phyloP scores from a whole-genome alignment of 2,797 vertebrate genomes.

The Lithobates pipiens region DNA sequence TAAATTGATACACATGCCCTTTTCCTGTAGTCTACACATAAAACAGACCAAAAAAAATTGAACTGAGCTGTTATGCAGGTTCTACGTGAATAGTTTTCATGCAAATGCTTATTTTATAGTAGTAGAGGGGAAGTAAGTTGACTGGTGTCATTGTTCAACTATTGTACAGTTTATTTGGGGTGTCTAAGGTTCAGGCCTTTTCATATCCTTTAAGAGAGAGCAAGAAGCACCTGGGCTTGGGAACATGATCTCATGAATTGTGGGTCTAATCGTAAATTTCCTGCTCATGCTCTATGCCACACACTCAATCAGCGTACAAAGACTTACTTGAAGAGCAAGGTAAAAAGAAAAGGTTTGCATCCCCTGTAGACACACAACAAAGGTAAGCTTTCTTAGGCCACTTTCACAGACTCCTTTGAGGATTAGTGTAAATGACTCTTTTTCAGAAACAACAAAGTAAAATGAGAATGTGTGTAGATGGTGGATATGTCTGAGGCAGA shows the following conservation, averaged over 20 bases:
- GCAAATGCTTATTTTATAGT: not conserved
- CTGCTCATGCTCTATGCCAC: constrained; percentile 32
- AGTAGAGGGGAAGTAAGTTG: not conserved
- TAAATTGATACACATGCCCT: no score
- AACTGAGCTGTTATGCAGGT: not conserved
- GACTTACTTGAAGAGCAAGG: constrained; percentile 44
- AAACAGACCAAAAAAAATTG: not conserved
- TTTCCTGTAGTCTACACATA: not conserved
- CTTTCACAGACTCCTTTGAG: constrained; percentile 49
- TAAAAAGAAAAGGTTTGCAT: constrained; percentile 45
- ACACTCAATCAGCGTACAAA: constrained; percentile 36
- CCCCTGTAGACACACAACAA: constrained; percentile 41
- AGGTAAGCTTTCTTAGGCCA: constrained; percentile 43
- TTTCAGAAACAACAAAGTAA: constrained; percentile 39
- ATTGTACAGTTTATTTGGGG: constrained; percentile 27
- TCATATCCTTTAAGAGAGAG: constrained; percentile 10
- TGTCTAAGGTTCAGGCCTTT: constrained; percentile 21
- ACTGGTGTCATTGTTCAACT: constrained; percentile 24
- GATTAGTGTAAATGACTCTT: constrained; percentile 50
- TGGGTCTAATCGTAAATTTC: constrained; percentile 41
- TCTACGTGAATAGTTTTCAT: not conserved
- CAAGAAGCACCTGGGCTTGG: constrained; percentile 41
- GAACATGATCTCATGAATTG: constrained; percentile 44
- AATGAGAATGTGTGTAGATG: constrained; percentile 31
- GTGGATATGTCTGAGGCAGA: constrained; percentile 34